Evolutionary conservation across 2,888 invertebrate species (phyloP).

Genomic region (Drosophila colorata): DNA sequence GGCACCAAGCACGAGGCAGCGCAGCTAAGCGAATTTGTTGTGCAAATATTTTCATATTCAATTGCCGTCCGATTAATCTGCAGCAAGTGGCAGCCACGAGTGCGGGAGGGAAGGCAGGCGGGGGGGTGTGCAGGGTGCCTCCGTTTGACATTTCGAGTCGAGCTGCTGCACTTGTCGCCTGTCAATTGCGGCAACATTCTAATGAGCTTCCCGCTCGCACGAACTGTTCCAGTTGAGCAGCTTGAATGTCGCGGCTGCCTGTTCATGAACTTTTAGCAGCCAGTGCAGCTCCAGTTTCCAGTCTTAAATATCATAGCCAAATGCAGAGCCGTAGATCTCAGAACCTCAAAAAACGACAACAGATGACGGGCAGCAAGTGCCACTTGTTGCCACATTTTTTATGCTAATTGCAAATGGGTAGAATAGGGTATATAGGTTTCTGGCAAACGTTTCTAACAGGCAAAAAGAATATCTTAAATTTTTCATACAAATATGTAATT

Average conservation of each 20-base stretch:
- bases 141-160: slow-evolving; percentile 49
- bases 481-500: too few relatives aligned
- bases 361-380: slow-evolving; percentile 3
- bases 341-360: background rate
- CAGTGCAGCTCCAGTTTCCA: slow-evolving; percentile 37
- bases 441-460: too few relatives aligned
- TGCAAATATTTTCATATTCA: slow-evolving; percentile 54
- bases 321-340: slow-evolving; percentile 26
- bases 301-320: slow-evolving; percentile 65
- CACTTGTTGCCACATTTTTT: slow-evolving; percentile 18
- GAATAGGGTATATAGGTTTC: background rate
- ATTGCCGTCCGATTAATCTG: slow-evolving; percentile 39
- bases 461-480: too few relatives aligned
- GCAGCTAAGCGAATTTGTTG: slow-evolving; percentile 33
- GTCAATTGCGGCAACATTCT: slow-evolving; percentile 67
- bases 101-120: background rate
- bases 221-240: slow-evolving; percentile 35
- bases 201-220: slow-evolving; percentile 53
- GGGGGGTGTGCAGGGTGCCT: slow-evolving; percentile 3
- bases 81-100: background rate
- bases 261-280: slow-evolving; percentile 70
- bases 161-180: slow-evolving; percentile 44
- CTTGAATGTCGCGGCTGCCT: slow-evolving; percentile 45
- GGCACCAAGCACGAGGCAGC: background rate
- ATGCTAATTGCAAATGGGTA: background rate